These are phyloP conservation scores for Pterobdella sp. DNA, from an alignment of 2,888 invertebrate species.

Conservation along the genomic window DNA sequence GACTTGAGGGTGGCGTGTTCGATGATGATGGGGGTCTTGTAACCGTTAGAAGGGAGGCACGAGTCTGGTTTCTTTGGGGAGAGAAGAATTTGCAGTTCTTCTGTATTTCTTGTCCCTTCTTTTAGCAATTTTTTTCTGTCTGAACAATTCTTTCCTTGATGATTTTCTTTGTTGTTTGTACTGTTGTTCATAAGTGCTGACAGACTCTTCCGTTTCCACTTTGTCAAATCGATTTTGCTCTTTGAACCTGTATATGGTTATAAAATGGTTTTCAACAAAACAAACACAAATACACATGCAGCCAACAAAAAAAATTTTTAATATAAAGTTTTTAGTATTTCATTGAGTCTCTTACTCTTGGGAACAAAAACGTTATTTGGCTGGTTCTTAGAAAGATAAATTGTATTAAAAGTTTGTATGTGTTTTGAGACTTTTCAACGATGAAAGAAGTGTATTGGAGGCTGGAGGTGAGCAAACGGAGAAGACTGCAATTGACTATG, in stretches of 20 bases:
- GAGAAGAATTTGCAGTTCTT: constrained; percentile 22
- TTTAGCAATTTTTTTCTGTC: background rate
- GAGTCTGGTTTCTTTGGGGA: background rate
- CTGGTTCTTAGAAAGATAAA: too few species aligned
- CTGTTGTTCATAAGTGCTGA: constrained; percentile 18
- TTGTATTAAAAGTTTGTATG: too few species aligned
- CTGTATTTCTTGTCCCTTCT: constrained; percentile 6
- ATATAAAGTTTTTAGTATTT: too few species aligned
- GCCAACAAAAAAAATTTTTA: too few species aligned
- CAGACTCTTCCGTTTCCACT: constrained; percentile 27
- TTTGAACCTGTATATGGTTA: constrained; percentile 15
- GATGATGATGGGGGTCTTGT: constrained; percentile 23
- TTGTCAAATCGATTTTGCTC: constrained; percentile 17
- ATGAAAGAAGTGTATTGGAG: too few species aligned
- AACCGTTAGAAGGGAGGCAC: constrained; percentile 8
- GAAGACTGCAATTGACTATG: too few species aligned
- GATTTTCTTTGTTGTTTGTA: background rate
- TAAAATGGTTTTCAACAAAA: too few species aligned
- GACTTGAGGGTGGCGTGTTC: constrained; percentile 13
- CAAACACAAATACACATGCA: too few species aligned
- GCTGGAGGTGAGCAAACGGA: too few species aligned
- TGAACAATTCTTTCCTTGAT: background rate
- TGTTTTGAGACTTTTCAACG: too few species aligned
- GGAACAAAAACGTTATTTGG: too few species aligned
- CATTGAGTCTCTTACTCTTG: too few species aligned